These are phyloP conservation scores for Zaprionus davidi DNA, from an alignment of 1,140 invertebrate genomes.

Conservation along the genomic window DNA sequence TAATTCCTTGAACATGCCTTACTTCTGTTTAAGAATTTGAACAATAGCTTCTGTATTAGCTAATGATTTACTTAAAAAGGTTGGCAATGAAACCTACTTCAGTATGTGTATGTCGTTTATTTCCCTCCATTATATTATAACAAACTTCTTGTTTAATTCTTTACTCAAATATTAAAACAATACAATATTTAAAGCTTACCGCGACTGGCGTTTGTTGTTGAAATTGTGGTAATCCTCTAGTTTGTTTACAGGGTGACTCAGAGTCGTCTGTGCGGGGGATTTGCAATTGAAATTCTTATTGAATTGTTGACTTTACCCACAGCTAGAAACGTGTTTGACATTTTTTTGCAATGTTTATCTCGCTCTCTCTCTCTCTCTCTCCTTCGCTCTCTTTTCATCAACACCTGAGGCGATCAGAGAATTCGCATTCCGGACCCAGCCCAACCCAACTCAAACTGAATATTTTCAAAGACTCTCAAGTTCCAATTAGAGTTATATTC, in stretches of 20 bases:
- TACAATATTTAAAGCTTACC: no score
- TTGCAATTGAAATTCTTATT: slow-evolving; percentile 60
- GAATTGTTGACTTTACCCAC: slow-evolving; percentile 55
- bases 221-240: background rate
- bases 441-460: slow-evolving; percentile 27
- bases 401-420: slow-evolving; percentile 36
- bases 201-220: no score
- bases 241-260: slow-evolving; percentile 34
- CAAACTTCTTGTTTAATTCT: no score
- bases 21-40: no score
- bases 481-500: slow-evolving; percentile 24
- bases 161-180: no score
- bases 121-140: no score
- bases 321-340: slow-evolving; percentile 74
- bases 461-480: background rate
- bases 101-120: no score
- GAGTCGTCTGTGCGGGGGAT: slow-evolving; percentile 11
- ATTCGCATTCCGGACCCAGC: slow-evolving; percentile 23
- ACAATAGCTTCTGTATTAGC: no score
- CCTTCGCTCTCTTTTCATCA: slow-evolving; percentile 40
- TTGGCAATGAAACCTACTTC: no score
- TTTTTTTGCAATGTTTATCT: slow-evolving; percentile 64
- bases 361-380: slow-evolving; percentile 5
- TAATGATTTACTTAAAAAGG: no score
- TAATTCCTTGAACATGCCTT: no score